Base-by-base conservation (phyloP, 1,140 invertebrate genomes). In the Hermetia illucens region DNA sequence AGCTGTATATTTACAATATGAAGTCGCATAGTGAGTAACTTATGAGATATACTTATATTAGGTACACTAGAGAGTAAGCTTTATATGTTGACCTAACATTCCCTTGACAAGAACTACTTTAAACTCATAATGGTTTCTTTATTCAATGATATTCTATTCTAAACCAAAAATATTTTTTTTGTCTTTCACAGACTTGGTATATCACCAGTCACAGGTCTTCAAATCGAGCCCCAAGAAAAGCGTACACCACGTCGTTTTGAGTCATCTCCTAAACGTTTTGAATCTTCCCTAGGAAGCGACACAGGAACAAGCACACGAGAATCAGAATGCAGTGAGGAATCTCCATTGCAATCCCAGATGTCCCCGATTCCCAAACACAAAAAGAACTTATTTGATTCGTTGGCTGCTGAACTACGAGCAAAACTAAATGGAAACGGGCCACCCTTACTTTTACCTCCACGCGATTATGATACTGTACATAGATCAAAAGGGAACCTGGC, bases 401-500 rank as follows among this genome's bases (percentile, higher is more conserved):
- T 96, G 43, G 88, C 90, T 5, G 88, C 87, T 0, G 92, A 96
- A 55, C 63, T 95, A 27, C 72, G 86, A 44, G 82, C 82, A 42
- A 90, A 93, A 58, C 65, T 95, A 44, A 53, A 68, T 48, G 72
- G 74, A 3, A 74, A 75, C 42, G 75, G 76, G 17, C 77, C 78
- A 0, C 89, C 90, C 1, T 71, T 95, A 27, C 66, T 95, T 21
- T 55, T 91, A 35, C 91, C 92, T 2, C 90, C 91, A 0, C 73
- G 87, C 29, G 92, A 95, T 61, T 96, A 95, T 62, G 91, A 95
- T 54, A 87, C 82, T 2, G 77, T 84, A 5, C 82, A 86, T 49
- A 66, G 87, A 38, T 78, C 80, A 40, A 82, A 83, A 39, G 87
- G 86, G 1, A 88, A 86, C 53, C 61, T 86, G n/a, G 74, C 72